Evolutionary conservation across 2,888 invertebrate genomes (phyloP).

Genomic region (Venustoraphidia nigricollis): DNA sequence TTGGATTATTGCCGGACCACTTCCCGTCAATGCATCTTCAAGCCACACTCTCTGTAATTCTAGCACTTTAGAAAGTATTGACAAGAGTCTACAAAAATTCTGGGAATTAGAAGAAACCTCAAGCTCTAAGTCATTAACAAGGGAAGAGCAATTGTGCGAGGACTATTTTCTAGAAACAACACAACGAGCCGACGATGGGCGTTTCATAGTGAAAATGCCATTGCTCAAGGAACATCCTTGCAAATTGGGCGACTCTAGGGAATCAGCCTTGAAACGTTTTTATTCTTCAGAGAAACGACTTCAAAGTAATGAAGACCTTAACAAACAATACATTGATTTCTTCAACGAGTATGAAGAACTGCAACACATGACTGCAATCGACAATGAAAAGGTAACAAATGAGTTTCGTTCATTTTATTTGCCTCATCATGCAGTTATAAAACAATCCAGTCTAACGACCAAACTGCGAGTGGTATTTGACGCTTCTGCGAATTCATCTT

Average conservation of each 20-base stretch:
- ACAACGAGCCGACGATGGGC: neutral
- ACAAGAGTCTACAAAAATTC: conserved; percentile 1
- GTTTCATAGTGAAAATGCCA: conserved; percentile 2
- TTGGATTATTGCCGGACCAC: conserved; percentile 6
- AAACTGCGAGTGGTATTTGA: conserved; percentile 16
- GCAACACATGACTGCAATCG: conserved; percentile 4
- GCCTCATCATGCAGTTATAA: conserved; percentile 16
- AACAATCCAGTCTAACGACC: conserved; percentile 13
- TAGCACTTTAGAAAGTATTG: neutral
- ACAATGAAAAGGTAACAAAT: neutral
- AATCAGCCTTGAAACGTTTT: conserved; percentile 7
- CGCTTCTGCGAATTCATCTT: conserved; percentile 9
- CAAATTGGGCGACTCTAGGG: conserved; percentile 9
- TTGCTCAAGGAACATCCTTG: neutral
- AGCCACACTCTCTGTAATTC: neutral
- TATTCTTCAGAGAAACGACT: conserved; percentile 8
- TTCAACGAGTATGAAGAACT: conserved; percentile 8
- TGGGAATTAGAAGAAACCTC: conserved; percentile 4
- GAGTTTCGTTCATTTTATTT: conserved; percentile 7
- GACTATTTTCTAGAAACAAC: neutral
- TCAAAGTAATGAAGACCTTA: neutral
- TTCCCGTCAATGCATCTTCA: neutral
- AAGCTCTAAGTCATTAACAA: neutral
- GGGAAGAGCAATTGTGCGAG: neutral
- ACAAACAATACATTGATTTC: conserved; percentile 5